Evolutionary conservation across 2,888 invertebrate species (phyloP).

Genomic region (Andrena haemorrhoa): DNA sequence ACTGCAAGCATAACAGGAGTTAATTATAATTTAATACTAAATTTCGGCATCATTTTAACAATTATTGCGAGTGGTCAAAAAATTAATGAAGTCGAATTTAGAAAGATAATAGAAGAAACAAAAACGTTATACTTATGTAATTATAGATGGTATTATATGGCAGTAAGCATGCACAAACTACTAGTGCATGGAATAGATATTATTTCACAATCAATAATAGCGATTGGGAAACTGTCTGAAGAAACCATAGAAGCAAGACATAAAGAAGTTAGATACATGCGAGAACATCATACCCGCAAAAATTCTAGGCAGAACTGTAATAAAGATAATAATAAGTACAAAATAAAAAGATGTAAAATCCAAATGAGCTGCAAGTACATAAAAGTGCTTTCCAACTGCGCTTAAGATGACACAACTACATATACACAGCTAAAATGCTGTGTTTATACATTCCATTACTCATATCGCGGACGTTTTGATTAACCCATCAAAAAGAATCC

Average conservation of each 20-base stretch:
- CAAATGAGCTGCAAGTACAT: not conserved
- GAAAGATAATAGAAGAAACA: slow-evolving; percentile 2
- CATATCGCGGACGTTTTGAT: no score
- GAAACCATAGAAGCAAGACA: not conserved
- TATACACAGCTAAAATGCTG: no score
- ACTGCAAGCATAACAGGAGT: slow-evolving; percentile 4
- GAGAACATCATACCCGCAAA: slow-evolving; percentile 1
- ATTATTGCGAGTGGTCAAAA: not conserved
- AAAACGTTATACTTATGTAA: not conserved
- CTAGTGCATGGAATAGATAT: slow-evolving; percentile 10
- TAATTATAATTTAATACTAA: slow-evolving; percentile 8
- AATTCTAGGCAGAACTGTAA: not conserved
- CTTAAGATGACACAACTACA: no score
- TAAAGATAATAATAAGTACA: not conserved
- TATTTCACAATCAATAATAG: not conserved
- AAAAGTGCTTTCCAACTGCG: no score
- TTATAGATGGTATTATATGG: slow-evolving; percentile 27
- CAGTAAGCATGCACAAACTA: slow-evolving; percentile 21
- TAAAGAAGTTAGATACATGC: not conserved
- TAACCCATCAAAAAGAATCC: no score
- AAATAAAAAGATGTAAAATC: not conserved
- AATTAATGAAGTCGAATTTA: slow-evolving; percentile 11
- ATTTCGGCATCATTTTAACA: slow-evolving; percentile 11
- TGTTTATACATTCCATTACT: no score
- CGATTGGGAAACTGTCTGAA: slow-evolving; percentile 3